Base-by-base conservation (phyloP, 2,888 invertebrate species). In the Oscheius onirici region DNA sequence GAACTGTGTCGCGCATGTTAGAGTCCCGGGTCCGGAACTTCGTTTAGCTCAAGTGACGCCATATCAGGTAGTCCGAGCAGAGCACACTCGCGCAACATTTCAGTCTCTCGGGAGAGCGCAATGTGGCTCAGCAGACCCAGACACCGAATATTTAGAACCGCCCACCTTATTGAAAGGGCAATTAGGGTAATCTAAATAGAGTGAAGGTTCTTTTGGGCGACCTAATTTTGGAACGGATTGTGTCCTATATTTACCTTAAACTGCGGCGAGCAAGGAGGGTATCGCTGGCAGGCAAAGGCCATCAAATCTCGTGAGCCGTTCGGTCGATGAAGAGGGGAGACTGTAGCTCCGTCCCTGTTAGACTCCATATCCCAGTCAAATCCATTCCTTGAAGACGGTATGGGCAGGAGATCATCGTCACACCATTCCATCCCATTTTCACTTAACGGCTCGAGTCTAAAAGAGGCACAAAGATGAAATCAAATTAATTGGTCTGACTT, bases 361-460 rank as follows among this genome's bases (percentile, higher is more conserved):
- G 67, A 68, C 13, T 69, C 69, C 69, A 69, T 60, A 20, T 69
- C 69, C 69, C 69, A 69, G 24, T 69, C 69, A 20, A 69, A 69
- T 2, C 69, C 69, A 40, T 63, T 63, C n/a, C 63, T 22, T 5
- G 58, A 58, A 10, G 26, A 15, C 3, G 54, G 54, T 10, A 58
- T 24, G 1, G 34, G 34, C 5, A 43, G 26, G 49, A 70, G 34
- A n/a, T 40, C 82, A 61, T 68, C 67, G n/a, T 83, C 82, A 69
- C 73, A 81, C 83, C 83, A 83, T 73, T 83, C 83, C 22, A 83
- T 68, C 61, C 80, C 77, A 43, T 70, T 72, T 41, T 75, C 79
- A 0, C 63, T 63, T 3, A 63, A 26, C 1, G 26, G 24, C 15
- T 46, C 63, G 24, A 63, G 54, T 41, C 66, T 66, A 20, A 43